These are phyloP conservation scores for Geothlypis trichas DNA, from an alignment of 2,113 vertebrate genomes.

Conservation along the genomic window DNA sequence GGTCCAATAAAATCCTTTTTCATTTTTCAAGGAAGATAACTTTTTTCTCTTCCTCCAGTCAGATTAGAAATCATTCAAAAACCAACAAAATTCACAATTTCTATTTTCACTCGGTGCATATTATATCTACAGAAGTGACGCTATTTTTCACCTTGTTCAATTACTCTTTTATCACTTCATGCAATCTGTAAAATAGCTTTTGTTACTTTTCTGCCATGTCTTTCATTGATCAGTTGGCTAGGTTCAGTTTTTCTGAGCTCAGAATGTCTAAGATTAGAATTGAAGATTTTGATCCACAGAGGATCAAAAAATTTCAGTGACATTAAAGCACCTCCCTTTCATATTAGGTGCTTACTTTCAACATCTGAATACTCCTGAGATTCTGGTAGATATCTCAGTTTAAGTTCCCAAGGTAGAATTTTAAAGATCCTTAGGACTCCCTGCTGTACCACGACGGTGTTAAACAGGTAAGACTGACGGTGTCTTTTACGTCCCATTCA, in stretches of 20 bases:
- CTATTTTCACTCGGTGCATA: not conserved
- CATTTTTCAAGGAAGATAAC: not conserved
- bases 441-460: not conserved
- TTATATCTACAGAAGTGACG: not conserved
- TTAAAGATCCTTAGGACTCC: not conserved
- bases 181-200: not conserved
- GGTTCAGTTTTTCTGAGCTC: not conserved
- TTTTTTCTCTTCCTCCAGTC: not conserved
- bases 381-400: not conserved
- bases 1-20: not conserved
- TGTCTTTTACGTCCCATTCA: not conserved
- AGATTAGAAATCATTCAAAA: not conserved
- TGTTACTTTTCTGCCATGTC: not conserved
- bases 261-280: not conserved
- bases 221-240: not conserved
- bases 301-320: not conserved
- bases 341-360: not conserved
- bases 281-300: not conserved
- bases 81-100: not conserved
- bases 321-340: not conserved
- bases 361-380: not conserved
- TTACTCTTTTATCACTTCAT: not conserved
- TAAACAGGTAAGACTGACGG: not conserved
- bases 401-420: not conserved
- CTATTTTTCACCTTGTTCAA: not conserved